Evolutionary conservation across 1,140 invertebrate genomes (phyloP).

Genomic region (Procambarus clarkii): DNA sequence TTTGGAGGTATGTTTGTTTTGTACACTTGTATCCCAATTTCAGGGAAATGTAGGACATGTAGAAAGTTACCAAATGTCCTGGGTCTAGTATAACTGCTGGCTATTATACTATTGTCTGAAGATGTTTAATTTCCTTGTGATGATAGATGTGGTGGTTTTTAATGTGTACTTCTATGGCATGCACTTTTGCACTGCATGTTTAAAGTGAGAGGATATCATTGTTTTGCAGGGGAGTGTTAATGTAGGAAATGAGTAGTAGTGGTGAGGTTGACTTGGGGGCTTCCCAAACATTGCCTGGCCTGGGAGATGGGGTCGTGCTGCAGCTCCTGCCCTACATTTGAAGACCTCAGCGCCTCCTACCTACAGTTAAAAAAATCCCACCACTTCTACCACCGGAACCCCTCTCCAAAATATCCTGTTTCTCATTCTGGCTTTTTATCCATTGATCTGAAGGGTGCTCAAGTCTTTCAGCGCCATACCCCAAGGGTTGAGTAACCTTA

Average conservation of each 20-base stretch:
- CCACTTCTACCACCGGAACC: neutral
- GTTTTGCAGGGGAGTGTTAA: slow-evolving; percentile 39
- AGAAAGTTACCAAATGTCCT: too few species aligned
- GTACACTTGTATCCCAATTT: too few species aligned
- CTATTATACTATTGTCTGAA: too few species aligned
- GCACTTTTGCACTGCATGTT: neutral
- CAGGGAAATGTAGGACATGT: too few species aligned
- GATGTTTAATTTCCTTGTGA: too few species aligned
- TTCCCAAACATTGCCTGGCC: neutral
- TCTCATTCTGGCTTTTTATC: slow-evolving; percentile 45
- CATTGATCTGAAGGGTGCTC: slow-evolving; percentile 25
- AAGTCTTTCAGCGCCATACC: neutral
- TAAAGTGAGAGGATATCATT: slow-evolving; percentile 46
- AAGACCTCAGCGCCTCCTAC: slow-evolving; percentile 31
- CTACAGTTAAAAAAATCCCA: slow-evolving; percentile 33
- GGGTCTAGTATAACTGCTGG: too few species aligned
- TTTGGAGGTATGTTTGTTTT: too few species aligned
- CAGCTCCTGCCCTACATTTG: slow-evolving; percentile 35
- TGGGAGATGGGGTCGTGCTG: slow-evolving; percentile 57
- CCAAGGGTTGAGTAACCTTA: slow-evolving; percentile 34
- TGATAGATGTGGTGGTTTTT: neutral
- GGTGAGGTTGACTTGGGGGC: slow-evolving; percentile 11
- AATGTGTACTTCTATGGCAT: neutral
- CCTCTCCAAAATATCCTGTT: slow-evolving; percentile 34
- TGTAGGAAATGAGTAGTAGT: slow-evolving; percentile 36